Percentiles rank a stretch among this genome's conserved stretches.
Conservation (phyloP, 2,797 vertebrate species). For the Protonibea diacanthus region DNA sequence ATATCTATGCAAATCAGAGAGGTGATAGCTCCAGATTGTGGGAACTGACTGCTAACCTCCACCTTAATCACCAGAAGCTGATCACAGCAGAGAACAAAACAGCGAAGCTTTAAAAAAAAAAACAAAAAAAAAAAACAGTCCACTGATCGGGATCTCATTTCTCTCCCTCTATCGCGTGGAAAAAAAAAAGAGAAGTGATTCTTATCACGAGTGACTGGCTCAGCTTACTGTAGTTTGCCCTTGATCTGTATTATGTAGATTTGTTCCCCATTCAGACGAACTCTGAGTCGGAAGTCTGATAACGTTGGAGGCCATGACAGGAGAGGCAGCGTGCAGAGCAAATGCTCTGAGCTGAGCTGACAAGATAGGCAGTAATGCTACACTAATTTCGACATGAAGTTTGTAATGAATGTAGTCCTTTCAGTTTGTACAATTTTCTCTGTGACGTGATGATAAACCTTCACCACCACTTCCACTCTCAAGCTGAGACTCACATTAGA, state of each 20-base stretch:
- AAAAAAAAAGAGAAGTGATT: constrained; percentile 52
- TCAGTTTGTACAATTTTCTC: constrained; percentile 1
- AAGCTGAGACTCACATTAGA: background rate
- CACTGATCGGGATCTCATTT: constrained; percentile 59
- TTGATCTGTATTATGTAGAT: constrained; percentile 76
- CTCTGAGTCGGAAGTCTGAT: constrained; percentile 55
- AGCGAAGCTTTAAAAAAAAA: background rate
- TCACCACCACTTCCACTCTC: background rate
- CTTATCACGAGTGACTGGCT: constrained; percentile 67
- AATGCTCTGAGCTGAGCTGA: constrained; percentile 36
- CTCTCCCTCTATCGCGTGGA: constrained; percentile 36
- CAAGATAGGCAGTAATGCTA: constrained; percentile 15
- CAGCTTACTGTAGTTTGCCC: constrained; percentile 55
- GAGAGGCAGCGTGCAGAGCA: constrained; percentile 23
- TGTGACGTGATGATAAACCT: background rate
- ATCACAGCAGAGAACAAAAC: constrained; percentile 69
- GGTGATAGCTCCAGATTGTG: constrained; percentile 62
- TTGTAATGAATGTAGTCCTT: constrained; percentile 36
- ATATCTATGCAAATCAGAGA: constrained; percentile 79
- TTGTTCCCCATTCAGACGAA: constrained; percentile 62
- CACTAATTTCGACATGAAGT: constrained; percentile 22
- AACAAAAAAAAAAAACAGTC: constrained; percentile 13
- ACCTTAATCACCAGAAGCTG: constrained; percentile 68
- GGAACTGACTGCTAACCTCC: constrained; percentile 63
- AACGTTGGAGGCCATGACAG: constrained; percentile 43